These are phyloP conservation scores for Zoroaster sp. DNA, from an alignment of 53 echinoderm and acorn worm species.

Conservation along the genomic window DNA sequence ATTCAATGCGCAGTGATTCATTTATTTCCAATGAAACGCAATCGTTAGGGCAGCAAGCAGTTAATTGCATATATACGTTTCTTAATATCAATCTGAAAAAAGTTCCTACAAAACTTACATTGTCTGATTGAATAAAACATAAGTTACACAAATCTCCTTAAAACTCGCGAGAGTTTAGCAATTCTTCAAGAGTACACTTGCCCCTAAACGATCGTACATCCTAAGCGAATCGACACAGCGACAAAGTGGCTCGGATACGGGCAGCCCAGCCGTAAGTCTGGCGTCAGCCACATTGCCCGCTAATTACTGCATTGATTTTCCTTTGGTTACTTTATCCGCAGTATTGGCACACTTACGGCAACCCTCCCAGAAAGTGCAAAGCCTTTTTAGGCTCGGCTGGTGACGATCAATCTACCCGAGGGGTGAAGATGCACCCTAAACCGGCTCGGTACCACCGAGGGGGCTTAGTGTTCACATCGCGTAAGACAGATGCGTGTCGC, in stretches of 20 bases:
- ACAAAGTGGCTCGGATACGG: constrained; percentile 8
- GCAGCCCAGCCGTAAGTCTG: background rate
- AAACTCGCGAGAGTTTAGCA: background rate
- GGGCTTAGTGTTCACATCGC: background rate
- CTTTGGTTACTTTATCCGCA: background rate
- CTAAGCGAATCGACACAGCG: background rate
- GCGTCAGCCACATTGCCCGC: background rate
- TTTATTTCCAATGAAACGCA: too few species aligned
- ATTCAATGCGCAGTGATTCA: too few species aligned
- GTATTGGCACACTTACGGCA: background rate
- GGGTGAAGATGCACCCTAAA: constrained; percentile 19
- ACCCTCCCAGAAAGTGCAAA: constrained; percentile 35
- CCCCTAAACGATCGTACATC: background rate
- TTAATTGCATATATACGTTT: too few species aligned
- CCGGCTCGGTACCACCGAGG: background rate
- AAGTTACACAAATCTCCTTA: background rate
- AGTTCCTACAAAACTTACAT: too few species aligned
- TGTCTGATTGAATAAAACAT: too few species aligned
- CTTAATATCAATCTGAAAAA: too few species aligned
- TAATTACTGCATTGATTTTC: constrained; percentile 10
- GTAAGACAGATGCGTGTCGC: constrained; percentile 37
- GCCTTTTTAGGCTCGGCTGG: background rate
- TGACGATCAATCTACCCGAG: background rate
- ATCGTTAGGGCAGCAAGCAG: too few species aligned
- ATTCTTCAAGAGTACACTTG: background rate